Base-by-base conservation (phyloP, 2,888 invertebrate genomes). In the Drosophila atripex region DNA sequence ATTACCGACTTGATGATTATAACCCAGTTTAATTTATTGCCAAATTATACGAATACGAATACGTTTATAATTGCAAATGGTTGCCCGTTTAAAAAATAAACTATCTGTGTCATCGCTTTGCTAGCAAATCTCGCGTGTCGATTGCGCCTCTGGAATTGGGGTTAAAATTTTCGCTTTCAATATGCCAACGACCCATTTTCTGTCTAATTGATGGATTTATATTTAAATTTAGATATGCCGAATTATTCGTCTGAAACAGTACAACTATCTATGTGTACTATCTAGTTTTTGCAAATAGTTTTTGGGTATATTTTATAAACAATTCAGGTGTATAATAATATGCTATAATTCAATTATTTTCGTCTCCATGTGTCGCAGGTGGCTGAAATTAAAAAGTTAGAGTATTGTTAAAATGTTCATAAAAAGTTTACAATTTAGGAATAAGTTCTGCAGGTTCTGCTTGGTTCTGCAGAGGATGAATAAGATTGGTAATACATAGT, bases 41-140 rank as follows among this genome's bases (percentile, higher is more conserved):
- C 57, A 39, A 64, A 16, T 28, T 49, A 47, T 14, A 35, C 41
- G 6, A 65, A 56, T 68, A 16, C 32, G 30, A 65, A 56, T 68
- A 21, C 32, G 30, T 65, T 56, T 55, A 41, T 68, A 49, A 68
- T 56, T 55, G 69, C 50, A 35, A 64, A 64, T 64, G 21, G 63
- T 21, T 18, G 25, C 16, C 35, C 57, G 65, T 79, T 82, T 63
- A 63, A 64, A 69, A 69, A 60, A 53, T 53, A 53, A 63, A 70
- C 71, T 71, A 59, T 65, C 52, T 74, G 51, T 76, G 86, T 72
- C 80, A 87, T 82, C 86, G 59, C 39, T 43, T 18, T 57, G 65
- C 30, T 25, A 38, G 14, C 46, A 56, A 68, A 66, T 75, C 60
- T 78, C 49, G 58, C 58, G 47, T 71, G 65, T 64, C 56, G 47